phyloP scores from a whole-genome alignment of 2,113 vertebrate genomes.

The Cryptotis parvus region DNA sequence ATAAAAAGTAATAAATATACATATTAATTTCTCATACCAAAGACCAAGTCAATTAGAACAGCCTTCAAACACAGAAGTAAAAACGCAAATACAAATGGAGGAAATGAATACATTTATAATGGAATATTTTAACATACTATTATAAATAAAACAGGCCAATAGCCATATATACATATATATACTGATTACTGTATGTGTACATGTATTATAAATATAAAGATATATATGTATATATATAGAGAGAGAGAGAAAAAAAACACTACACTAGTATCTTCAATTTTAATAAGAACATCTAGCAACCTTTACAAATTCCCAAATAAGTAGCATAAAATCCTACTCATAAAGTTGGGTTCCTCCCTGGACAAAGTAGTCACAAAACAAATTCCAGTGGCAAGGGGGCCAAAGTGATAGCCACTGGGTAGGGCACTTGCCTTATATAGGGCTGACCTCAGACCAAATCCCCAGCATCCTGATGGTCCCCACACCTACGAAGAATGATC shows the following conservation, averaged over 20 bases:
- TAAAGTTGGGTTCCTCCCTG: neutral
- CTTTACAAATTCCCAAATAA: slow-evolving; percentile 20
- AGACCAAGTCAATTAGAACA: slow-evolving; percentile 39
- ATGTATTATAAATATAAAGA: neutral
- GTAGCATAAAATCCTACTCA: neutral
- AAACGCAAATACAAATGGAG: neutral
- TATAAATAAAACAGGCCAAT: neutral
- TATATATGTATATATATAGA: neutral
- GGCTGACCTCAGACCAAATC: too few species aligned
- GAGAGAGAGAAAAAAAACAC: neutral
- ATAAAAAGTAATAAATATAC: slow-evolving; percentile 27
- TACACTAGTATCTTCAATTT: neutral
- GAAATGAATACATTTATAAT: neutral
- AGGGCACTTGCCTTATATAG: too few species aligned
- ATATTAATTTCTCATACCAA: slow-evolving; percentile 4
- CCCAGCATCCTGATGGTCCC: too few species aligned
- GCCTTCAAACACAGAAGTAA: slow-evolving; percentile 42
- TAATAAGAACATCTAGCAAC: neutral
- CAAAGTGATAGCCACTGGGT: too few species aligned
- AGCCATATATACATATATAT: neutral
- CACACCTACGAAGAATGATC: too few species aligned
- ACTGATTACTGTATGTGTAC: neutral
- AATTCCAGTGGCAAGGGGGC: neutral
- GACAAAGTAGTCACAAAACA: slow-evolving; percentile 8
- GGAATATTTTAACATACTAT: neutral